Percentiles rank a stretch among this genome's conserved stretches.
Evolutionary conservation across 2,888 invertebrate genomes (phyloP).

Genomic region (Agriopis aurantiaria): DNA sequence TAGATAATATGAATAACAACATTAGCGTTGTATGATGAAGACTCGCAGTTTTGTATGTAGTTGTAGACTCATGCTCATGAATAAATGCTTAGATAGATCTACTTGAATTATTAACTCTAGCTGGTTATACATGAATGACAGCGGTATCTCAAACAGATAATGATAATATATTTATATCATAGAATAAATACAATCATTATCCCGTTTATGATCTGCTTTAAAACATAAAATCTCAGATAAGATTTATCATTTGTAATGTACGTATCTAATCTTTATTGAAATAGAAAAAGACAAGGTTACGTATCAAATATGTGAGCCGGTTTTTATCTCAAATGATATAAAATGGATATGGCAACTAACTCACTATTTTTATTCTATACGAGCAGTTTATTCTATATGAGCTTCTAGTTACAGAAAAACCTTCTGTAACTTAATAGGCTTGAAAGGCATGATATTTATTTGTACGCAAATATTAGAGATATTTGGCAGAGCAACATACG

Average conservation of each 20-base stretch:
- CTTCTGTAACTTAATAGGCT: constrained; percentile 11
- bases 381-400: too few relatives aligned
- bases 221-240: constrained; percentile 62
- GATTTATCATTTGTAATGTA: constrained; percentile 56
- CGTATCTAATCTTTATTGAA: constrained; percentile 66
- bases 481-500: constrained; percentile 22
- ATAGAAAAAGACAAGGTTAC: constrained; percentile 63
- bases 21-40: constrained; percentile 3
- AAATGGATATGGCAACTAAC: constrained; percentile 10
- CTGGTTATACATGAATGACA: constrained; percentile 20
- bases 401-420: too few relatives aligned
- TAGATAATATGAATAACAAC: too few relatives aligned
- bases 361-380: not conserved
- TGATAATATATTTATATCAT: constrained; percentile 35
- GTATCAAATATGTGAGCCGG: constrained; percentile 57
- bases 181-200: constrained; percentile 50
- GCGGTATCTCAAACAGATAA: constrained; percentile 36
- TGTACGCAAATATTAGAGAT: constrained; percentile 23
- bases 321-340: constrained; percentile 48
- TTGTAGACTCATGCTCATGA: constrained; percentile 11
- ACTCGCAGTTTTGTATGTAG: not conserved
- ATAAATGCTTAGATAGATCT: constrained; percentile 11
- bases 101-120: constrained; percentile 22
- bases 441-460: constrained; percentile 21
- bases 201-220: constrained; percentile 56